These are phyloP conservation scores for Uromys caudimaculatus DNA, from an alignment of 2,797 vertebrate species.

Conservation along the genomic window DNA sequence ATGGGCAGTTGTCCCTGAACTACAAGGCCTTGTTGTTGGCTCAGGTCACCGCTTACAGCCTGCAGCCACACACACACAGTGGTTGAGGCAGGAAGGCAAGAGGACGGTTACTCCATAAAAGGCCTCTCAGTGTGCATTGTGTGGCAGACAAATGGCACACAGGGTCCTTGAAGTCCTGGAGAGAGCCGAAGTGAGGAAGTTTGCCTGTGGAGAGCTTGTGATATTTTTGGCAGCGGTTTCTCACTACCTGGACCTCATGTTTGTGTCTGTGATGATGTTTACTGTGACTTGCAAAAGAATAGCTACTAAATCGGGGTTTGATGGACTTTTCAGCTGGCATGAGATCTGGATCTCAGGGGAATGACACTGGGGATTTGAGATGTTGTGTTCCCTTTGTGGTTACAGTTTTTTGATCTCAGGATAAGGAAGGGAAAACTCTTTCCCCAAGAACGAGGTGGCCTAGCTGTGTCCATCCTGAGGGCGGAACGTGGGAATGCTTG, in stretches of 20 bases:
- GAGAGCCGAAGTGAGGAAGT: constrained; percentile 77
- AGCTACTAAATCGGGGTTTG: constrained; percentile 74
- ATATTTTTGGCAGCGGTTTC: constrained; percentile 72
- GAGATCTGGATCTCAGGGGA: constrained; percentile 52
- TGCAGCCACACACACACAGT: background rate
- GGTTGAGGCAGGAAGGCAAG: background rate
- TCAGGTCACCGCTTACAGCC: background rate
- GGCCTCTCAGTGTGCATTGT: background rate
- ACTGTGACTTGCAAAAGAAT: constrained; percentile 59
- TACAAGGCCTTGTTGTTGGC: background rate
- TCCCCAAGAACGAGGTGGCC: constrained; percentile 25
- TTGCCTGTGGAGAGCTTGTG: background rate
- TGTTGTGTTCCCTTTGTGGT: constrained; percentile 54
- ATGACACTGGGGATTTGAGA: constrained; percentile 6
- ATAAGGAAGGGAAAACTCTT: constrained; percentile 50
- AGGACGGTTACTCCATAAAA: background rate
- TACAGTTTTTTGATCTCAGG: constrained; percentile 40
- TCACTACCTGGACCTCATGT: constrained; percentile 55
- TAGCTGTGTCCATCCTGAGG: background rate
- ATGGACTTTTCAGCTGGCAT: constrained; percentile 77
- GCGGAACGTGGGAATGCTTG: background rate
- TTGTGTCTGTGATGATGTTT: constrained; percentile 71
- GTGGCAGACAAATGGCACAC: background rate
- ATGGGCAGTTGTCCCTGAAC: background rate
- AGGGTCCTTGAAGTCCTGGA: background rate